Percentiles rank a stretch among this genome's conserved stretches.
These are phyloP conservation scores for Melanotaenia nigrans DNA, from an alignment of 2,797 vertebrate genomes.

Conservation along the genomic window DNA sequence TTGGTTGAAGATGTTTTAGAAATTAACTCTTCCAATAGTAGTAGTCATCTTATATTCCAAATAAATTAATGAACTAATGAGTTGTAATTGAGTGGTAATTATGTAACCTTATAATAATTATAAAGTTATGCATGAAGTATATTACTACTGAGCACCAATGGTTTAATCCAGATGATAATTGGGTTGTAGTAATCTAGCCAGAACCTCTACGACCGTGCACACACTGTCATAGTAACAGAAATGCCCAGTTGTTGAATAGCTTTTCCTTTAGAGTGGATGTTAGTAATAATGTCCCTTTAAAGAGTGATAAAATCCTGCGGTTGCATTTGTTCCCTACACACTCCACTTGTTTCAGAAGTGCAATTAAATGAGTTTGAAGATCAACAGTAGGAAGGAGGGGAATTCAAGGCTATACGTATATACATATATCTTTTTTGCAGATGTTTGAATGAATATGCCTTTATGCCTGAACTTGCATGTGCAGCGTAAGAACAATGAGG, in stretches of 20 bases:
- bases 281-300: conserved; percentile 48
- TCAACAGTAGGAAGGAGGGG: conserved; percentile 1
- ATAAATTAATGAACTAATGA: background rate
- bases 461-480: background rate
- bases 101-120: background rate
- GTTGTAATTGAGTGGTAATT: background rate
- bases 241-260: conserved; percentile 28
- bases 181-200: background rate
- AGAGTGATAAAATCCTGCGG: conserved; percentile 47
- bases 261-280: conserved; percentile 38
- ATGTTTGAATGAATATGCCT: conserved; percentile 7
- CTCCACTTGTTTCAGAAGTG: conserved; percentile 47
- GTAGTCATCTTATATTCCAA: background rate
- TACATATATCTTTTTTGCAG: conserved; percentile 2
- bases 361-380: conserved; percentile 41
- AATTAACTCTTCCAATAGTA: background rate
- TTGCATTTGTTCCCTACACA: conserved; percentile 32
- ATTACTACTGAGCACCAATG: background rate
- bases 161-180: too few species aligned
- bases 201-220: conserved; percentile 13
- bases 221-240: conserved; percentile 27
- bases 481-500: background rate
- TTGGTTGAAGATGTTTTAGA: background rate
- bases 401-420: background rate
- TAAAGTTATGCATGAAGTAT: background rate